Base-by-base conservation (phyloP, 2,888 invertebrate genomes). In the Dynastes hyllus region DNA sequence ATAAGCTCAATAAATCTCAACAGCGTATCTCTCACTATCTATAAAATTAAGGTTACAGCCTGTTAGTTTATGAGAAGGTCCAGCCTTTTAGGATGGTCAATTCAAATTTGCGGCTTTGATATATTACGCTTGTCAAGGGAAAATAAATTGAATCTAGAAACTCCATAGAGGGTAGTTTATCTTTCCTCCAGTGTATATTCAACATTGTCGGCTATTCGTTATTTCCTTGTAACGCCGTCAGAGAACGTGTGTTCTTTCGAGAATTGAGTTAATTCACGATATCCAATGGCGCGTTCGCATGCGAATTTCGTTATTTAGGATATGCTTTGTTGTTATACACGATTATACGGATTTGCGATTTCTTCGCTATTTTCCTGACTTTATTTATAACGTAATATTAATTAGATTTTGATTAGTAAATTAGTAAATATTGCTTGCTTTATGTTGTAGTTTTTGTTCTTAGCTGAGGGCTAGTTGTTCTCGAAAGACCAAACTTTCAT, bases 81-180 rank as follows among this genome's bases (percentile, higher is more conserved):
- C 61, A n/a, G 61, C 61, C 73, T 61, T 58, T 40, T 61, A 50
- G 45, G 73, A 75, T 75, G 73, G 61, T 63, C 77, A 69, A 77
- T 77, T 69, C 69, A 77, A 77, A 77, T 69, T 77, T 77, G 55
- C 37, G 77, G 66, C 77, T 77, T 77, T 77, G 77, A 77, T 77
- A 61, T 69, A 77, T 77, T 77, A 61, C 77, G 40, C 50, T 37
- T 40, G 77, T 77, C 77, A 77, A 69, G 67, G 69, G 77, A 50
- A 69, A 77, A 77, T 77, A 77, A 77, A 77, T 77, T 69, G 77
- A 16, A 61, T 61, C 45, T 37, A 40, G 73, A 55, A 61, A 75
- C 61, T 61, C 63, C n/a, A 22, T 45, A 16, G 40, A 45, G 13
- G 37, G 73, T 63, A 61, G 73, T 73, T 73, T 73, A 61, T 73